Percentiles rank a stretch among this genome's conserved stretches.
Evolutionary conservation across 2,113 vertebrate genomes (phyloP).

Genomic region (Scalopus aquaticus): DNA sequence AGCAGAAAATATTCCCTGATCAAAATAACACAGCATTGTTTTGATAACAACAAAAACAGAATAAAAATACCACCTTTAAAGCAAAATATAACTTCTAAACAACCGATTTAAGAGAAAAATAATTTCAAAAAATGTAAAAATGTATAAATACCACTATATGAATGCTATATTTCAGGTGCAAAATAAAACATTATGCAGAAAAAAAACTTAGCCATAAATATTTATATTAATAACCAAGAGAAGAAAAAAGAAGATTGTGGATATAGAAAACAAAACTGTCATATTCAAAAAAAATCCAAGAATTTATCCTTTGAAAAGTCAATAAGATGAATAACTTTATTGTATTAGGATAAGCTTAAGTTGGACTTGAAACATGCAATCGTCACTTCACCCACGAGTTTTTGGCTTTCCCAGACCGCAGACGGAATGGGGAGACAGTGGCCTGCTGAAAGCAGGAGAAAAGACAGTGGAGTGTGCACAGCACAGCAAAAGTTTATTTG

Average conservation of each 20-base stretch:
- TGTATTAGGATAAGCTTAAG: conserved; percentile 24
- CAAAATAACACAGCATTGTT: neutral
- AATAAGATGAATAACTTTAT: conserved; percentile 23
- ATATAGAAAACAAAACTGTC: neutral
- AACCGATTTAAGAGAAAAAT: neutral
- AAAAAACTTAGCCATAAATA: conserved; percentile 25
- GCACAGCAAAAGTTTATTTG: too few relatives aligned
- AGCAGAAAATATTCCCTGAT: neutral
- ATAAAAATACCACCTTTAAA: neutral
- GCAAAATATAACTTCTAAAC: neutral
- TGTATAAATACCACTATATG: neutral
- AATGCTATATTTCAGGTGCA: conserved; percentile 18
- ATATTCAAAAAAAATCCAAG: conserved; percentile 44
- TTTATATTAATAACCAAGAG: conserved; percentile 43
- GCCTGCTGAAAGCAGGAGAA: too few relatives aligned
- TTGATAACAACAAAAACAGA: neutral
- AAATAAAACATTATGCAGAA: conserved; percentile 45
- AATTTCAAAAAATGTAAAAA: neutral
- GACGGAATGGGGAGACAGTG: too few relatives aligned
- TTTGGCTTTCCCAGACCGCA: neutral
- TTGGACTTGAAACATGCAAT: neutral
- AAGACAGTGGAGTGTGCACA: too few relatives aligned
- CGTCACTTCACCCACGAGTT: too few relatives aligned
- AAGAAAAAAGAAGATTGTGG: conserved; percentile 29
- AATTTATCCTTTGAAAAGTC: conserved; percentile 1